Evolutionary conservation across 2,888 invertebrate species (phyloP), one percentile per base, ranked within the genome.

Genomic region (Noctuana brunneofusca): DNA sequence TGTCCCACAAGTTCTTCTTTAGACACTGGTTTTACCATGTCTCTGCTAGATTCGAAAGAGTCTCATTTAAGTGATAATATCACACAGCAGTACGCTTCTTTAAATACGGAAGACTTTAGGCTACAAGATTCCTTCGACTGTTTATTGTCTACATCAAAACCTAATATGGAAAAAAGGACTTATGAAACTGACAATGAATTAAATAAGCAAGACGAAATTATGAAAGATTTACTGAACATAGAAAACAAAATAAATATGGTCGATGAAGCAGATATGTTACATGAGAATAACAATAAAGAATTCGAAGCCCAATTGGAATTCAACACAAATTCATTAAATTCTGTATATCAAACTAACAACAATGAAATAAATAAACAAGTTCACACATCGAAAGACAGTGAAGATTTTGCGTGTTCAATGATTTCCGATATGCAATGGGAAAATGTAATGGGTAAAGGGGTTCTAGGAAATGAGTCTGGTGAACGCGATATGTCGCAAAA

Each of bases 161-260:
- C 78, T 54, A 78, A 80, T 63, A 79, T 79, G 62, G 81, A 80
- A 24, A 83, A 83, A 41, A 75, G 73, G 38, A 77, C 72, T 65
- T 74, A 76, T 62, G 78, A 79, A 30, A 73, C 73, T 56, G 75
- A 73, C 58, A 76, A 80, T 27, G 63, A 52, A 60, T 66, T 81
- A 14, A 80, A 82, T 16, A 83, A 83, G 66, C 66, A 76, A 64
- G 89, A 87, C 63, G 86, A 88, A 72, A 88, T 90, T 41, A 90
- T 90, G 64, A 86, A 89, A 71, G 90, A 90, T 71, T 74, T 90
- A 59, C 86, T 90, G 82, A 89, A 88, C 65, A 87, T 90, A 70
- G 90, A 89, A 70, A 83, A 80, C 60, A 87, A 83, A 66, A 85
- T 89, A 64, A 79, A 75, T 65, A 75, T 84, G 68, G 70, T 74